Base-by-base conservation (phyloP, 2,113 vertebrate species). In the Lepisosteus osseus region DNA sequence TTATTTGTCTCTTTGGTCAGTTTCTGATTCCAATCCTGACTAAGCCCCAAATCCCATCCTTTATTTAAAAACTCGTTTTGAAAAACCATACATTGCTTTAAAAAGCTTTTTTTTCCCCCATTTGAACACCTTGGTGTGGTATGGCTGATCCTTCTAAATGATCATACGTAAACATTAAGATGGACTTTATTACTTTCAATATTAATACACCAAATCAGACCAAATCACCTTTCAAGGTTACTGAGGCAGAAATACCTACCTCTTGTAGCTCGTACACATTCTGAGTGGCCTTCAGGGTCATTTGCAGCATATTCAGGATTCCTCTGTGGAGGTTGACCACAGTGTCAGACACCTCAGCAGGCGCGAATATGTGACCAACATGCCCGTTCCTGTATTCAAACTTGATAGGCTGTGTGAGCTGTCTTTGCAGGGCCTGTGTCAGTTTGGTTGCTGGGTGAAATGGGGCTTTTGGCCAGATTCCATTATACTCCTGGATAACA, bases 331-430 rank as follows among this genome's bases (percentile, higher is more conserved):
- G 8, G 70, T 89, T 89, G 54, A 88, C 66, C 0, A 69, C 68
- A 8, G 83, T 83, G 41, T 86, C 77, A 0, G 84, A 80, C 63
- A 83, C 62, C 12, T 80, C 61, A 0, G 65, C 62, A 0, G 86
- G 74, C 73, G 82, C 79, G 74, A 75, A 61, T 3, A 89, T 1
- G 14, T 61, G 75, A 42, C 84, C 81, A 11, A 89, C 67, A 0
- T 75, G 82, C 7, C 89, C 89, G 57, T 3, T 80, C 63, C 43
- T 86, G 4, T 86, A 83, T 59, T 86, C 81, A 62, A 90, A 91
- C 56, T 81, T 78, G 54, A 87, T 3, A 0, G 86, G 85, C 12
- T 0, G 71, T 0, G 76, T 80, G 3, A 90, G 72, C n/a, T 85
- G 76, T 61, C 75, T 78, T 0, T 78, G 77, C 61, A 87, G 70